Percentiles rank a stretch among this genome's conserved stretches.
These are phyloP conservation scores for Procavia capensis DNA, from an alignment of 2,113 vertebrate genomes.

Conservation along the genomic window DNA sequence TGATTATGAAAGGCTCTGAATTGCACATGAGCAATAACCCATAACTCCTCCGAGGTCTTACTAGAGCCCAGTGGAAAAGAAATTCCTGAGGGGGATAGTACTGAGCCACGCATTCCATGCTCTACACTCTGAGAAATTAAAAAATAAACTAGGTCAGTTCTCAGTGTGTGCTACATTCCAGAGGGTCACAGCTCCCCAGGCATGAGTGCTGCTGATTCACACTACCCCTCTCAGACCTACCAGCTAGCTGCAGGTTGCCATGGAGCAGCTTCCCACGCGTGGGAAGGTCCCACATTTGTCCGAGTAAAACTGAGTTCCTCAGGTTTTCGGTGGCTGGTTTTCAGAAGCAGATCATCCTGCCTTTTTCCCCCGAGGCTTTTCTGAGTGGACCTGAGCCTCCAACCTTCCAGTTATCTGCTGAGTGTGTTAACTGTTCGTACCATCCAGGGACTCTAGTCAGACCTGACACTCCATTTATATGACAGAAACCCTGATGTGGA, in stretches of 20 bases:
- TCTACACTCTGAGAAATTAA: neutral
- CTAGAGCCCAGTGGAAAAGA: neutral
- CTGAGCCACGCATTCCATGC: neutral
- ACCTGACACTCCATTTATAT: neutral
- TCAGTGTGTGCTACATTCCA: neutral
- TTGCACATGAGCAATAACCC: neutral
- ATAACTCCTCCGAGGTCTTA: neutral
- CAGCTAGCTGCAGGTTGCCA: neutral
- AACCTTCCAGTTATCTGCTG: too few species aligned
- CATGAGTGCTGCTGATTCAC: neutral
- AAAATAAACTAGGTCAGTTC: neutral
- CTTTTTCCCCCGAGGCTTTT: neutral
- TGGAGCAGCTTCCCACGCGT: neutral
- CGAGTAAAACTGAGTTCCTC: neutral
- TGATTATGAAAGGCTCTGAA: neutral
- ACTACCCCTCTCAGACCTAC: neutral
- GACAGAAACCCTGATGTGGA: constrained; percentile 10
- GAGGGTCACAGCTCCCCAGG: neutral
- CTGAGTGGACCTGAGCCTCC: neutral
- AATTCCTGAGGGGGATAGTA: neutral
- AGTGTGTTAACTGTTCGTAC: neutral
- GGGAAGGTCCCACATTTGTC: neutral
- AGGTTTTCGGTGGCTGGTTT: neutral
- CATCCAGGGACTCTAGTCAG: neutral
- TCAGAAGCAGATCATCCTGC: neutral